Base-by-base conservation (phyloP, 2,797 vertebrate species). In the Takifugu ocellatus region DNA sequence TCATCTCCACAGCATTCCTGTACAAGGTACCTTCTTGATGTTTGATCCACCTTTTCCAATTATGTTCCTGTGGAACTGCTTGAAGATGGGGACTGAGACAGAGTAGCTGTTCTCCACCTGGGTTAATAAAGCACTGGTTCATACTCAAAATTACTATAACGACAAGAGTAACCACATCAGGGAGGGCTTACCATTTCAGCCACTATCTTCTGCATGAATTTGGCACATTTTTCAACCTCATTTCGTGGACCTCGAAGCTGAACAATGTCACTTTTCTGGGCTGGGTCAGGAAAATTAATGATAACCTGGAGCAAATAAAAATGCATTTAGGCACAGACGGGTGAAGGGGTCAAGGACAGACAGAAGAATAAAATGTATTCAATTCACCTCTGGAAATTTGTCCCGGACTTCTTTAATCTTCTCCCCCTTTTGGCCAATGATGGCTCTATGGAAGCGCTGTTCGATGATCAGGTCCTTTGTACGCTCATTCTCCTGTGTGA, bases 381-480 rank as follows among this genome's bases (percentile, higher is more conserved):
- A 25, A 72, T 72, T 86, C 56, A 98, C 97, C 90, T 99, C 97
- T 31, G 97, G 97, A 79, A 99, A 99, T 78, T 99, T 99, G 82
- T 99, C 96, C 5, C 96, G 90, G 57, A 99, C 93, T 87, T 99
- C 97, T 78, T 97, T 96, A 65, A 99, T 95, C 63, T 96, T 94
- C 85, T 99, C 97, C 11, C 97, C 97, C 78, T 99, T 99, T 89
- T 99, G 97, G 77, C 97, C 97, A 57, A 99, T 99, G 79, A 99
- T 98, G 84, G 97, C 97, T 89, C 97, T 89, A 77, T 99, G 97
- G 87, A 99, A 98, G 88, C 94, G 96, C 70, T 99, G 97, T 85
- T 99, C 97, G 43, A 99, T 96, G 77, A 98, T 96, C 90, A 99
- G 87, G 83, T 99, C 97, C 94, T 98, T 99, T 90, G 97, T 98